Evolutionary conservation across 2,888 invertebrate genomes (phyloP).

Genomic region (Leucoptera coffeella): DNA sequence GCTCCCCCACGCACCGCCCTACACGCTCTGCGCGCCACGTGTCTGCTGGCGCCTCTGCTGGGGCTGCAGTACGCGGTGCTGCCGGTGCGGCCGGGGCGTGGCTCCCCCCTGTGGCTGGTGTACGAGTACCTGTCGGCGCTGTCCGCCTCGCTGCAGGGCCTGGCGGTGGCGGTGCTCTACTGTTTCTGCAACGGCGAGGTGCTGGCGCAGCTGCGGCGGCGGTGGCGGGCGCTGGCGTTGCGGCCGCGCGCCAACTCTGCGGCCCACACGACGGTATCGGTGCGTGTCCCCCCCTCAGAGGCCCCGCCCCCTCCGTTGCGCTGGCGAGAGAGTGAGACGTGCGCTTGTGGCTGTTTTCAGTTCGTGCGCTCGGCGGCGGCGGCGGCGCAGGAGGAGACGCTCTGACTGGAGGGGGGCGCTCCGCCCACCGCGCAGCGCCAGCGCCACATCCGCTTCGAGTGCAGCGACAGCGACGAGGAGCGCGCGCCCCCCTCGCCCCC

Average conservation of each 20-base stretch:
- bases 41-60: slow-evolving; percentile 83
- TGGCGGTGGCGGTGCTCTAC: slow-evolving; percentile 86
- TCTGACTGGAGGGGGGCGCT: slow-evolving; percentile 4
- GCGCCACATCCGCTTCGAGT: slow-evolving; percentile 38
- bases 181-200: slow-evolving; percentile 96
- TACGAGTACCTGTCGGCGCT: slow-evolving; percentile 84
- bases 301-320: too few relatives aligned
- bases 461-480: slow-evolving; percentile 36
- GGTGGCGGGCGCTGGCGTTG: slow-evolving; percentile 78
- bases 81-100: slow-evolving; percentile 70
- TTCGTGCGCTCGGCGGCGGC: slow-evolving; percentile 62
- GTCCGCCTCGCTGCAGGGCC: slow-evolving; percentile 85
- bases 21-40: slow-evolving; percentile 76
- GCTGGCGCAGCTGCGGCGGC: slow-evolving; percentile 76
- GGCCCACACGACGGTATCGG: slow-evolving; percentile 83
- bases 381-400: slow-evolving; percentile 4
- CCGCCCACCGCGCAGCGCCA: slow-evolving; percentile 7
- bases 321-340: too few relatives aligned
- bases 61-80: slow-evolving; percentile 88
- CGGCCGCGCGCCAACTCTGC: slow-evolving; percentile 77
- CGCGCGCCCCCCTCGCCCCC: too few relatives aligned
- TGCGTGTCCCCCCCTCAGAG: too few relatives aligned
- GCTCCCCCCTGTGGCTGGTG: slow-evolving; percentile 65
- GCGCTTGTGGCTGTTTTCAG: slow-evolving; percentile 42
- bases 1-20: slow-evolving; percentile 61